Percentiles rank a stretch among this genome's conserved stretches.
These are phyloP conservation scores for Loripinus fragilis DNA, from an alignment of 2,888 invertebrate species.

Conservation along the genomic window DNA sequence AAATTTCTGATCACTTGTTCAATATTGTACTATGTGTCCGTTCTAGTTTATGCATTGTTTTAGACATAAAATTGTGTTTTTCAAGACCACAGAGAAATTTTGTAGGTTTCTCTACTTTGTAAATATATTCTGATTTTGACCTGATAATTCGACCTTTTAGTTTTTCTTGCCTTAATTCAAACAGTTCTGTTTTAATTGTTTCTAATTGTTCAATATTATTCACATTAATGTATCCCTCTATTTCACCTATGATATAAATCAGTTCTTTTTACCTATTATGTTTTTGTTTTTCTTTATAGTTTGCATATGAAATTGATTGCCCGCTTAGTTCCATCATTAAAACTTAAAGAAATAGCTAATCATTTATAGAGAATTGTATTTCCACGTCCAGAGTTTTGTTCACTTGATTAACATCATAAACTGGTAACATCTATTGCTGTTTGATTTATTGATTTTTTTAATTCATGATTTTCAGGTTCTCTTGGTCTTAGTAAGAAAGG, in stretches of 20 bases:
- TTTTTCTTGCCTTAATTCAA: slow-evolving; percentile 17
- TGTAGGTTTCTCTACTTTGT: slow-evolving; percentile 24
- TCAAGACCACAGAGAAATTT: slow-evolving; percentile 21
- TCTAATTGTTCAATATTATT: not conserved
- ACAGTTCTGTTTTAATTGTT: not conserved
- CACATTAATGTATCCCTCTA: not conserved
- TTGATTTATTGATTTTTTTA: slow-evolving; percentile 5
- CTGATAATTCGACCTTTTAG: not conserved
- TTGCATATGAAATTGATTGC: slow-evolving; percentile 25
- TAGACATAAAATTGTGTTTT: not conserved
- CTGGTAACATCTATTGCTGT: slow-evolving; percentile 17
- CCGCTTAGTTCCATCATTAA: slow-evolving; percentile 30
- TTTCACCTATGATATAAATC: not conserved
- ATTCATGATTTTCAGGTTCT: slow-evolving; percentile 14
- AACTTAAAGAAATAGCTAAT: slow-evolving; percentile 21
- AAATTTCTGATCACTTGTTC: not conserved
- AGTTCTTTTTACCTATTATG: not conserved
- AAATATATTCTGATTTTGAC: slow-evolving; percentile 15
- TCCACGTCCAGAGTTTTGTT: slow-evolving; percentile 3
- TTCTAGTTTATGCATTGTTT: not conserved
- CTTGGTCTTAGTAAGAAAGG: not conserved
- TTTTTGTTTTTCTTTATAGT: slow-evolving; percentile 15
- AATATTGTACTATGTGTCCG: not conserved
- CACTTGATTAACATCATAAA: slow-evolving; percentile 11
- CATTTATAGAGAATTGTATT: slow-evolving; percentile 27